Evolutionary conservation across 2,113 vertebrate genomes (phyloP), one percentile per base, ranked within the genome.

Genomic region (Tricholaema leucomelas): DNA sequence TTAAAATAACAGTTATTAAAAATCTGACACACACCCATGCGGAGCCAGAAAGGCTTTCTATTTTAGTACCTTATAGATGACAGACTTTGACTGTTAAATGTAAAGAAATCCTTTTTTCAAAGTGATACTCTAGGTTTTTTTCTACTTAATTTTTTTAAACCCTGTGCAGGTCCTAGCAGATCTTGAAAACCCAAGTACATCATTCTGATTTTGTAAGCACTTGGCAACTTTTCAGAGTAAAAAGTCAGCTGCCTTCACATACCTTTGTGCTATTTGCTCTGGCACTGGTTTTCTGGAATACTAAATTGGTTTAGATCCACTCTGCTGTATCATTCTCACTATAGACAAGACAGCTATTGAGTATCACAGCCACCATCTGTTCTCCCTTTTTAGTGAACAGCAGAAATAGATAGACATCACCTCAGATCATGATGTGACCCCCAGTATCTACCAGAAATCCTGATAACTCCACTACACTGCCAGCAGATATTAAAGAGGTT

Each of bases 231-330:
- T 90, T 84, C 61, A 18, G 10, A 48, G 8, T 18, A 58, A 93
- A 79, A 69, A 36, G 20, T 93, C 76, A 85, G 40, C 74, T 88
- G 78, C 55, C 19, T 87, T 65, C 35, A 72, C 81, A 91, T 93
- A 81, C n/a, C n/a, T 92, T 93, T 76, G 16, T 3, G 0, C 66
- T 93, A 81, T 76, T 85, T 92, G 9, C 75, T 87, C 63, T 79
- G 61, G 73, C 27, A 79, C 18, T 61, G 17, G 4, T 64, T 90
- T 76, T 86, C 69, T 77, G 36, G n/a, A 93, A 74, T 23, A 56
- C 17, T 70, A 66, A 72, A 87, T 66, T 65, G 15, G 4, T 69
- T 88, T 75, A 55, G 76, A 92, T 88, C 12, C 21, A 16, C 63
- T 91, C 33, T 66, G 12, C 36, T 52, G 13, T 35, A 17, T 73